phyloP scores from a whole-genome alignment of 2,888 invertebrate species.

The Zaprionus lineosus region DNA sequence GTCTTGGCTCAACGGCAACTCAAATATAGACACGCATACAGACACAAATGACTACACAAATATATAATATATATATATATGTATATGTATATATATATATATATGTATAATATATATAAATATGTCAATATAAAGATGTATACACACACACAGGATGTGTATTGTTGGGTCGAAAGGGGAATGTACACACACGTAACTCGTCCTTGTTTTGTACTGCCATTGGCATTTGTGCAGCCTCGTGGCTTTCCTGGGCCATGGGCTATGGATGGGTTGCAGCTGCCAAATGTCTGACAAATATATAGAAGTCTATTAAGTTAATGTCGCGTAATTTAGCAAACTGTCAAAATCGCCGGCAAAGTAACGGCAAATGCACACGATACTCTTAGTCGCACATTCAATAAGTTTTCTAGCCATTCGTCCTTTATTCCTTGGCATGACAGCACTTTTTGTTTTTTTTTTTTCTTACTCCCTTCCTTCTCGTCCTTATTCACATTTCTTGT shows the following conservation, averaged over 20 bases:
- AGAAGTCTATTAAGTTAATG: constrained; percentile 75
- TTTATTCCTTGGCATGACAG: constrained; percentile 9
- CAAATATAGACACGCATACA: too few relatives aligned
- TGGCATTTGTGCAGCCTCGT: constrained; percentile 46
- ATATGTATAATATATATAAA: not conserved
- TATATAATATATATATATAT: too few relatives aligned
- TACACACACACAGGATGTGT: not conserved
- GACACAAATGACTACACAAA: not conserved
- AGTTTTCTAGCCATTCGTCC: constrained; percentile 32
- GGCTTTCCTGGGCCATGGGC: constrained; percentile 31
- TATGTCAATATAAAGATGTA: too few relatives aligned
- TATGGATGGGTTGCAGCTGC: constrained; percentile 49
- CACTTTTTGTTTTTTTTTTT: constrained; percentile 10
- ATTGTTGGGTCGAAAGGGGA: constrained; percentile 25
- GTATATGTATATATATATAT: constrained; percentile 4
- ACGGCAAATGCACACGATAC: constrained; percentile 59
- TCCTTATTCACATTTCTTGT: constrained; percentile 2
- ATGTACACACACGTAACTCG: constrained; percentile 29
- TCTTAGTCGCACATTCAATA: constrained; percentile 55
- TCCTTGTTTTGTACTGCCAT: constrained; percentile 55
- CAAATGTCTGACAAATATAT: constrained; percentile 71
- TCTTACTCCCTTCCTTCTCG: too few relatives aligned
- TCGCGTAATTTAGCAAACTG: constrained; percentile 78
- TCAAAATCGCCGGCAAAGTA: constrained; percentile 69
- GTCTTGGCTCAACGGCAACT: too few relatives aligned